A percentile compares a stretch with the other conserved stretches of the same genome.
phyloP scores from a whole-genome alignment of 2,113 vertebrate species.

The Rallus limicola region DNA sequence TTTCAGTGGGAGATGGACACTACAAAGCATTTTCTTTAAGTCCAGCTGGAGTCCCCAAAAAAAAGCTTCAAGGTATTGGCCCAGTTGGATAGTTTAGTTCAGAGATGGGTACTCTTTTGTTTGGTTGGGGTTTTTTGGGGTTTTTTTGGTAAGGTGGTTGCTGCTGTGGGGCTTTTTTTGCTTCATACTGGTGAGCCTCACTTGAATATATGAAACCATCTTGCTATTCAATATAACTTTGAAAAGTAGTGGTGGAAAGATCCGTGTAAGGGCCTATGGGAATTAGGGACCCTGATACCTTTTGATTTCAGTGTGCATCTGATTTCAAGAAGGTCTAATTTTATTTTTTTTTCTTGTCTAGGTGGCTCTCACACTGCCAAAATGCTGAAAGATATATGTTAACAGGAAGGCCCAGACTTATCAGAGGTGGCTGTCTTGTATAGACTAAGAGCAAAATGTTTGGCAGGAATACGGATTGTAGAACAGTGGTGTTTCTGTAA shows the following conservation, averaged over 20 bases:
- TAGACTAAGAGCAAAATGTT: background rate
- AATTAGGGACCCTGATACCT: background rate
- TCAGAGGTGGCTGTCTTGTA: background rate
- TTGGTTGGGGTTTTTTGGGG: no score
- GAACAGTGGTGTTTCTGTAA: background rate
- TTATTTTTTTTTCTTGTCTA: background rate
- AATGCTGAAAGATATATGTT: background rate
- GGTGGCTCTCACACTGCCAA: background rate
- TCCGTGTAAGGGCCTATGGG: background rate
- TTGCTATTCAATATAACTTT: background rate
- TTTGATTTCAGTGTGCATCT: background rate
- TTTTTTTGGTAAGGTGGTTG: no score
- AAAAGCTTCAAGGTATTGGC: background rate
- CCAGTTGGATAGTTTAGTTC: background rate
- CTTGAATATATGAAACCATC: background rate
- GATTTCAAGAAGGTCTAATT: background rate
- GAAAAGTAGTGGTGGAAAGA: background rate
- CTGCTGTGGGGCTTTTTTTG: background rate
- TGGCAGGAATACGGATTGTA: background rate
- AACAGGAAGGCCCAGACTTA: background rate
- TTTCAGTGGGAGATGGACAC: conserved; percentile 10
- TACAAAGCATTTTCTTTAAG: background rate
- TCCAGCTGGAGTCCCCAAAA: background rate
- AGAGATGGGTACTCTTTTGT: background rate
- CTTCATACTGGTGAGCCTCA: background rate